Evolutionary conservation across 2,113 vertebrate genomes (phyloP), one percentile per base, ranked within the genome.

Genomic region (Arenaria interpres): DNA sequence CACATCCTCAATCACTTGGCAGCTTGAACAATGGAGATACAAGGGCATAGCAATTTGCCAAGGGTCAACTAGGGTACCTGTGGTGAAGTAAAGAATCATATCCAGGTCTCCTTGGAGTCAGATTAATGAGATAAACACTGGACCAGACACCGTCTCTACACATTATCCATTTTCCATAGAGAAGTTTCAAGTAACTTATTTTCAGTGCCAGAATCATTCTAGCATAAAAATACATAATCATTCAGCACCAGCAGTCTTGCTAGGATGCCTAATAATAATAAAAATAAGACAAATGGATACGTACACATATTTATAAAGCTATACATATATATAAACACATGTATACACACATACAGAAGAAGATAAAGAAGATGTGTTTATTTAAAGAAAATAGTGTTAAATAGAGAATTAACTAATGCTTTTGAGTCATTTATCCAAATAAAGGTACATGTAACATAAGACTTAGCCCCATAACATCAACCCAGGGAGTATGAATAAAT

Each of bases 41-140:
- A 89, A 51, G 86, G 15, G 32, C 62, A 75, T 0, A 87, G 24
- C 33, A 56, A 76, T 71, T 94, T 93, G 76, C 79, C 90, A 90
- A 24, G 69, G 88, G 75, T 93, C 94, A 93, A 81, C 78, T 11
- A 94, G 48, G 33, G 92, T 72, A 81, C 63, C 56, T 84, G 59
- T 78, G 43, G 33, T 90, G 66, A 27, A 90, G 68, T 30, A 89
- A 84, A 90, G 85, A 94, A 45, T 90, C 68, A 37, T 86, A 85
- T 41, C 48, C 60, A 94, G 33, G 51, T 92, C 76, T 95, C 33
- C 46, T 88, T 88, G 60, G 54, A 89, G 56, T 28, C 56, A 92
- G 76, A 93, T 92, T 90, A 94, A 94, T 90, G 76, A 80, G 21
- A 74, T 90, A 88, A 93, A 71, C 24, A 74, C n/a, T 75, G 35